Base-by-base conservation (phyloP, 2,113 vertebrate genomes). In the Typhlomys cinereus region DNA sequence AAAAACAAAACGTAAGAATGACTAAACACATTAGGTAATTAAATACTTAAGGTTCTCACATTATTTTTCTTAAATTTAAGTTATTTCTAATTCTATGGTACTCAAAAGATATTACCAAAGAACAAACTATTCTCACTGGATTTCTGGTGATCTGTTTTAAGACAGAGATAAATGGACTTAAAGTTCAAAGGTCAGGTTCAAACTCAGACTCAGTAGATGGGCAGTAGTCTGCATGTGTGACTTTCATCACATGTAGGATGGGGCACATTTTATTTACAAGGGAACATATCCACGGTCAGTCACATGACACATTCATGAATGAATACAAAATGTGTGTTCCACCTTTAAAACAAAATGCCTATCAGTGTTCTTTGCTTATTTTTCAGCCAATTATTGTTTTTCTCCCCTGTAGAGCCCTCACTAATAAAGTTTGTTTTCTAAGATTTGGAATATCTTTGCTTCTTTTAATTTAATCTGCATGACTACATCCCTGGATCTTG, bases 391-490 rank as follows among this genome's bases (percentile, higher is more conserved):
- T 21, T 27, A 52, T 67, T 64, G 52, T 18, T 83, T 66, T 31
- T 83, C 50, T 50, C 27, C 44, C 36, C 46, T 83, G 34, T 46
- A 27, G 46, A 83, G n/a, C 44, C 23, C 29, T 59, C 27, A 61
- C 25, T 67, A 67, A 83, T 27, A 62, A 36, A 80, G n/a, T 48
- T 86, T 83, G 8, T 81, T n/a, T n/a, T n/a, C 52, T 88, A 21
- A 66, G 27, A 70, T 92, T 44, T 62, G 20, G 62, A 11, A 78
- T 71, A 13, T 71, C 70, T 91, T 94, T 71, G 67, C 61, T 85
- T 52, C 79, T 75, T 59, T 59, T 5, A 66, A 73, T 62, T 52
- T 88, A 92, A 70, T 15, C 25, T 85, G 69, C 75, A 80, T 48
- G 14, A 69, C 25, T 52, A 21, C 80, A 82, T 52, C 81, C 69